Base-by-base conservation (phyloP, 2,113 vertebrate genomes). In the Anseranas semipalmata region DNA sequence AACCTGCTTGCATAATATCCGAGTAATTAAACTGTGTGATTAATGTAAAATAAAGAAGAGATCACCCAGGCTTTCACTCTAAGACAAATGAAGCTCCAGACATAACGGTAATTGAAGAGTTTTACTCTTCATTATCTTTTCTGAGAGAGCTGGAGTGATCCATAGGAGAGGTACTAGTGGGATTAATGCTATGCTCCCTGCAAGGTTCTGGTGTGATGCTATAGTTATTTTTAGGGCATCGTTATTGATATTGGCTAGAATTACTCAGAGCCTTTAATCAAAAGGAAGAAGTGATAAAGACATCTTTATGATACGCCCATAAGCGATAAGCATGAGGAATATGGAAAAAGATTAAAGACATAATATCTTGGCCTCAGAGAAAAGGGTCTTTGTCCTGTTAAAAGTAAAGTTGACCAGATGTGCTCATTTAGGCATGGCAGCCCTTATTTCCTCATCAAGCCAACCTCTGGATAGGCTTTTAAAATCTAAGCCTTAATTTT, bases 291-390 rank as follows among this genome's bases (percentile, higher is more conserved):
- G 87, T 30, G 90, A 97, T 96, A 97, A 95, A 66, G 48, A 92
- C 85, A 67, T 94, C 96, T 97, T 97, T 95, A 94, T 0, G 84
- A 97, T 95, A 95, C 5, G 16, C 63, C 53, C 7, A 3, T 80
- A 87, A 70, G 63, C 4, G 96, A 98, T 97, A 98, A 98, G 94
- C 95, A 97, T 95, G 94, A 96, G 94, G 96, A 97, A 95, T 96
- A 97, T 76, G 95, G 96, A 93, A 95, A 89, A 98, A 98, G 96
- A 98, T 97, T 97, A 98, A 98, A 97, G 96, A 66, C 68, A 45
- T 74, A 55, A 39, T 92, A 96, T 97, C 89, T 90, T 97, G 93
- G 94, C 95, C 93, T 96, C 10, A 17, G 77, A 96, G 96, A 97
- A 97, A 97, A 97, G 89, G 48, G 75, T 66, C 93, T 98, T 97